A percentile compares a stretch with the other conserved stretches of the same genome.
Conservation (phyloP, 2,797 vertebrate species). For the Hemitrygon akajei region DNA sequence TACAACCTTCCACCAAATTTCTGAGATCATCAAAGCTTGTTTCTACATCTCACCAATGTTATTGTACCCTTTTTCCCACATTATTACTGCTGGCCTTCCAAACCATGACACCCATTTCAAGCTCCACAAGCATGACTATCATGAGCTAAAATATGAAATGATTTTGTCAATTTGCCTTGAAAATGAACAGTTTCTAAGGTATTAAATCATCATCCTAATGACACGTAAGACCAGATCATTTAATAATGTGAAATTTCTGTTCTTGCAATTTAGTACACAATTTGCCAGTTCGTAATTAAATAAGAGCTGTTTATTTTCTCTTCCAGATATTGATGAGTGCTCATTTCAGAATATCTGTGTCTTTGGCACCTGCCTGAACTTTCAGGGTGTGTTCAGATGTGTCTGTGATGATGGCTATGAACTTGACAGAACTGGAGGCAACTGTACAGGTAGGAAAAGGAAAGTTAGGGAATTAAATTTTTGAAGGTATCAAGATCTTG, state of each 20-base stretch:
- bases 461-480: not conserved
- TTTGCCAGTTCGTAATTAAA: not conserved
- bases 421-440: constrained; percentile 66
- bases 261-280: not conserved
- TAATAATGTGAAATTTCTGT: not conserved
- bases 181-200: not conserved
- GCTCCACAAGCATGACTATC: not conserved
- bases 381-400: constrained; percentile 71
- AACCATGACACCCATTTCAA: not conserved
- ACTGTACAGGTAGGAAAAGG: constrained; percentile 65
- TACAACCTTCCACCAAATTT: no score
- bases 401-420: constrained; percentile 74
- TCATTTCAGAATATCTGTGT: constrained; percentile 72
- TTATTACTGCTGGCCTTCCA: no score
- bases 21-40: no score
- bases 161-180: not conserved
- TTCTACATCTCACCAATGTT: no score
- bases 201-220: not conserved
- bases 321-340: constrained; percentile 71
- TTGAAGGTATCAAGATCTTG: not conserved
- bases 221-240: not conserved
- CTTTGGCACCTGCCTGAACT: constrained; percentile 73
- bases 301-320: constrained; percentile 38
- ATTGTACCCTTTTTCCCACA: no score
- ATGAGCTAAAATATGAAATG: not conserved